These are phyloP conservation scores for Leptinotarsa texana DNA, from an alignment of 1,140 invertebrate species.

Conservation along the genomic window DNA sequence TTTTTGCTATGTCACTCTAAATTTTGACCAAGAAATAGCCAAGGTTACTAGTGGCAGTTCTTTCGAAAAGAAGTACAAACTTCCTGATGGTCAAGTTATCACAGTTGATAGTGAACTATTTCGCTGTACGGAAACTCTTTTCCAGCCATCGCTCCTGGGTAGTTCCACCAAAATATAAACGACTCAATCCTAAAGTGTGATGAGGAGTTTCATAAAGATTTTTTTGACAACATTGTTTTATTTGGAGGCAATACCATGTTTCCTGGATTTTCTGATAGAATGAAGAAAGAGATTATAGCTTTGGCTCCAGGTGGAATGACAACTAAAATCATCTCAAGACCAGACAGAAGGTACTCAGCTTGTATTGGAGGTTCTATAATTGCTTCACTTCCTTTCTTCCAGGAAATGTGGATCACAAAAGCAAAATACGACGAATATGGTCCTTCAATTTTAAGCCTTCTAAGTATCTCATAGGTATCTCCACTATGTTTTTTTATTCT, in stretches of 20 bases:
- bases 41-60: constrained; percentile 85
- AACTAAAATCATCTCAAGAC: constrained; percentile 93
- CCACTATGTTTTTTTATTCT: too few species aligned
- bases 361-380: constrained; percentile 89
- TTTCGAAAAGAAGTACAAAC: constrained; percentile 80
- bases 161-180: constrained; percentile 94
- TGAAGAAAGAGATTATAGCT: constrained; percentile 83
- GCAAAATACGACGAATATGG: constrained; percentile 93
- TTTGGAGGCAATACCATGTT: constrained; percentile 83
- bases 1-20: constrained; percentile 87
- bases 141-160: constrained; percentile 88
- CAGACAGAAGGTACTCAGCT: constrained; percentile 90
- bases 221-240: constrained; percentile 89
- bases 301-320: constrained; percentile 82
- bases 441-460: constrained; percentile 67
- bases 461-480: too few species aligned
- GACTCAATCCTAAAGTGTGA: constrained; percentile 96
- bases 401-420: constrained; percentile 90
- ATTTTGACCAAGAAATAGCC: constrained; percentile 95
- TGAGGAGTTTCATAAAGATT: constrained; percentile 86
- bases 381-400: constrained; percentile 81
- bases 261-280: constrained; percentile 75
- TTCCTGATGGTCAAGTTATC: constrained; percentile 75
- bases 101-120: constrained; percentile 94
- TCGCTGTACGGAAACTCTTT: constrained; percentile 91